Base-by-base conservation (phyloP, 2,113 vertebrate species). In the Struthidea cinerea region DNA sequence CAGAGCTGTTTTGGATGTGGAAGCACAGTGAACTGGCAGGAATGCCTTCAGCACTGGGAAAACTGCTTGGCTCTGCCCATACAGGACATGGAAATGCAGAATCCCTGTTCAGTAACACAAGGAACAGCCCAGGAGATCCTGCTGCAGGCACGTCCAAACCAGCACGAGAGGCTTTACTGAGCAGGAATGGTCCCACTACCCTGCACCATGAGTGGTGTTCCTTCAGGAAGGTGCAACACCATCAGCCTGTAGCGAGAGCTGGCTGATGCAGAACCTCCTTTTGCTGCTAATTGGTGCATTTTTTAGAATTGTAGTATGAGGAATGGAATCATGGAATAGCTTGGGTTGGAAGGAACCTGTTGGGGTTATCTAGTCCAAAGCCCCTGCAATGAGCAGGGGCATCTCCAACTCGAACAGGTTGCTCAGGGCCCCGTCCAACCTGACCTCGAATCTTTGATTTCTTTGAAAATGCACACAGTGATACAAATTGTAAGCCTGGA, bases 101-200 rank as follows among this genome's bases (percentile, higher is more conserved):
- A 59, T 21, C 6, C 16, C 16, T 13, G 6, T 21, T n/a, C 60
- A 27, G 33, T 10, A 10, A 41, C 53, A 5, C n/a, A 22, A 14
- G 42, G 55, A 47, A 12, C 30, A 56, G 37, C 37, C 63, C 68
- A 67, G 39, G 64, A 78, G 59, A 13, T 84, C 23, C 74, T 71
- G 47, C 69, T 68, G 47, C 69, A 73, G 80, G 15, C 42, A 71
- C 52, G 20, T 11, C 10, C 1, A 49, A 35, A 53, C 3, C 47
- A 55, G 3, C 14, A 8, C 0, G 0, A 46, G 68, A 16, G 41
- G 22, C 35, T 81, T 47, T 13, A 1, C 32, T n/a, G 76, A 13
- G 84, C n/a, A 46, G 41, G 33, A 71, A 16, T 20, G 39, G 14
- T 33, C 35, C 80, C 60, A 7, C 10, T 6, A 0, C 49, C 84